Conservation (phyloP, 2,797 vertebrate genomes). For the Etheostoma nigrum region DNA sequence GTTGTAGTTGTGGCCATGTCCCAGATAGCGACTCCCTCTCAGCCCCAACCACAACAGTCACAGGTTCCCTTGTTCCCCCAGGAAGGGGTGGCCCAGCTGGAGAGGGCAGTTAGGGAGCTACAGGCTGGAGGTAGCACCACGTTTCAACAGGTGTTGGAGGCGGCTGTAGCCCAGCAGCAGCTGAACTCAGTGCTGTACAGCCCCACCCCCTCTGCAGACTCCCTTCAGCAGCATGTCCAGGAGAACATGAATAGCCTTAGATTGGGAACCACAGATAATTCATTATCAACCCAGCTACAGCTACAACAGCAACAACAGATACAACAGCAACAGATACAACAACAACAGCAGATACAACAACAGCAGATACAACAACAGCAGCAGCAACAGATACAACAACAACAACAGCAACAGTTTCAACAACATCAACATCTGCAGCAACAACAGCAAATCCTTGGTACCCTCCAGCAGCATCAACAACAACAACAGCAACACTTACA, state of each 20-base stretch:
- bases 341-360: slow-evolving; percentile 69
- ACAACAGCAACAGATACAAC: slow-evolving; percentile 63
- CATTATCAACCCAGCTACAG: slow-evolving; percentile 82
- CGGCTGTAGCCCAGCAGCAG: slow-evolving; percentile 89
- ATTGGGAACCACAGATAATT: slow-evolving; percentile 88
- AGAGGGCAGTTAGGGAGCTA: slow-evolving; percentile 94
- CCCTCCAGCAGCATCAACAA: slow-evolving; percentile 67
- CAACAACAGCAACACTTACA: slow-evolving; percentile 71
- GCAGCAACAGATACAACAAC: slow-evolving; percentile 61
- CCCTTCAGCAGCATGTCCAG: slow-evolving; percentile 90
- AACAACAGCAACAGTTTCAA: slow-evolving; percentile 71
- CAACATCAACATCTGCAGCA: slow-evolving; percentile 74
- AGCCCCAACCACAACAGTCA: slow-evolving; percentile 77
- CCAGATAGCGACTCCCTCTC: slow-evolving; percentile 85
- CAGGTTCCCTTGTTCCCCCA: slow-evolving; percentile 90
- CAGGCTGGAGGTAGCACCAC: slow-evolving; percentile 88
- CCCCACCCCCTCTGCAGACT: slow-evolving; percentile 89
- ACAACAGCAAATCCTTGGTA: slow-evolving; percentile 77
- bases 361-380: slow-evolving; percentile 61
- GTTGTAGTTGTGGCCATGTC: slow-evolving; percentile 89
- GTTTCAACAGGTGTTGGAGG: slow-evolving; percentile 92
- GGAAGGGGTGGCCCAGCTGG: slow-evolving; percentile 91
- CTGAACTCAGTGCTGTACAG: slow-evolving; percentile 95
- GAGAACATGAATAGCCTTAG: slow-evolving; percentile 97
- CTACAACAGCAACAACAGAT: slow-evolving; percentile 81